phyloP scores from a whole-genome alignment of 2,113 vertebrate species.

The Brachionichthys hirsutus region DNA sequence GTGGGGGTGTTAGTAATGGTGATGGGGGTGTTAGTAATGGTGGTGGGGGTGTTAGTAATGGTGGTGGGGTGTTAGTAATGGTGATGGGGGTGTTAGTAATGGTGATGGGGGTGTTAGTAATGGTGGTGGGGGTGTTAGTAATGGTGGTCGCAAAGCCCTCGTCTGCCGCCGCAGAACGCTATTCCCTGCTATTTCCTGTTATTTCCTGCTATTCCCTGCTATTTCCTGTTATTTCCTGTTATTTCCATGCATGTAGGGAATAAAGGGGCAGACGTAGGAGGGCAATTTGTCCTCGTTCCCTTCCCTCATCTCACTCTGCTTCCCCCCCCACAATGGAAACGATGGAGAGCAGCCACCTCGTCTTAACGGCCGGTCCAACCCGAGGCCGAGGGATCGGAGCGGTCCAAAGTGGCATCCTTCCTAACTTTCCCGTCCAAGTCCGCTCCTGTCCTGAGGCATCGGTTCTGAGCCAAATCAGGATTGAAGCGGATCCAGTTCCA shows the following conservation, averaged over 20 bases:
- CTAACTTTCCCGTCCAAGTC: constrained; percentile 22
- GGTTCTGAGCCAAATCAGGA: constrained; percentile 16
- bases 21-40: too few species aligned
- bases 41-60: constrained; percentile 37
- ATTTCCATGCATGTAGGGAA: constrained; percentile 18
- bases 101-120: constrained; percentile 44
- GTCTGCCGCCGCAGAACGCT: constrained; percentile 30
- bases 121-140: constrained; percentile 33
- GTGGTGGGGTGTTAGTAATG: too few species aligned
- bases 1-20: constrained; percentile 39
- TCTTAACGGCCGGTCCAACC: constrained; percentile 17
- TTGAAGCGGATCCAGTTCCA: constrained; percentile 17
- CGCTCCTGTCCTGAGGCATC: constrained; percentile 1
- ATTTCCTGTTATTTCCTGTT: too few species aligned
- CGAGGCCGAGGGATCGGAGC: constrained; percentile 2
- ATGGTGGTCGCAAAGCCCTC: constrained; percentile 35
- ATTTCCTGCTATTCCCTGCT: too few species aligned
- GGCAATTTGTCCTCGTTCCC: constrained; percentile 34
- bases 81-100: constrained; percentile 37
- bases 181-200: too few species aligned
- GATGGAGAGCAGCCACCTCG: constrained; percentile 12
- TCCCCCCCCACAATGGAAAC: constrained; percentile 13
- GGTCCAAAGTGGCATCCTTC: constrained; percentile 33
- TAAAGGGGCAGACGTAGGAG: constrained; percentile 16
- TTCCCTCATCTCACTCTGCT: constrained; percentile 21